phyloP scores from a whole-genome alignment of 2,113 vertebrate species.

The Tachuris rubrigastra region DNA sequence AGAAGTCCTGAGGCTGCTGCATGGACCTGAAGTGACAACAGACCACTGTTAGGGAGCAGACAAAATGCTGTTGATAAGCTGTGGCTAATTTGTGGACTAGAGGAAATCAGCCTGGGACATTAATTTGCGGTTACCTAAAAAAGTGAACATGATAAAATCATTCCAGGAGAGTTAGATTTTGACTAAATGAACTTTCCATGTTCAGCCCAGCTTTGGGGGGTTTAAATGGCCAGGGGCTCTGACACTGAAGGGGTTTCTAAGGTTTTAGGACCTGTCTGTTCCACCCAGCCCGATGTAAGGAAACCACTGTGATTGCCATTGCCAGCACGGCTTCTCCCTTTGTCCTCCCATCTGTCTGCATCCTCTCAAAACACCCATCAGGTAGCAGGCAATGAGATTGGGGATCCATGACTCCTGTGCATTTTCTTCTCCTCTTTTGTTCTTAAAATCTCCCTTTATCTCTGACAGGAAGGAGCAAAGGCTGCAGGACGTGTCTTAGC shows the following conservation, averaged over 20 bases:
- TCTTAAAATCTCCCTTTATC: not conserved
- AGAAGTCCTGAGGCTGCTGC: not conserved
- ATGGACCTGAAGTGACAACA: not conserved
- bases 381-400: accelerated
- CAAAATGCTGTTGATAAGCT: not conserved
- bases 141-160: not conserved
- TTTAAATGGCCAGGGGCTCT: not conserved
- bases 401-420: too few relatives aligned
- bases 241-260: not conserved
- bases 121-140: not conserved
- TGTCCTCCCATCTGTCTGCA: not conserved
- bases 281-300: too few relatives aligned
- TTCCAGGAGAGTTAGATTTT: not conserved
- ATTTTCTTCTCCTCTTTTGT: not conserved
- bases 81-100: not conserved
- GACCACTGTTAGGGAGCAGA: not conserved
- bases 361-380: accelerated
- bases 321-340: too few relatives aligned
- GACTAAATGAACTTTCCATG: not conserved
- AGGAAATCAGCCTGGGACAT: not conserved
- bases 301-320: not conserved
- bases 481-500: not conserved
- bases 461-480: not conserved
- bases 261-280: not conserved
- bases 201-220: not conserved